Evolutionary conservation across 2,888 invertebrate genomes (phyloP).

Genomic region (Sinopyrophorus schimmeli): DNA sequence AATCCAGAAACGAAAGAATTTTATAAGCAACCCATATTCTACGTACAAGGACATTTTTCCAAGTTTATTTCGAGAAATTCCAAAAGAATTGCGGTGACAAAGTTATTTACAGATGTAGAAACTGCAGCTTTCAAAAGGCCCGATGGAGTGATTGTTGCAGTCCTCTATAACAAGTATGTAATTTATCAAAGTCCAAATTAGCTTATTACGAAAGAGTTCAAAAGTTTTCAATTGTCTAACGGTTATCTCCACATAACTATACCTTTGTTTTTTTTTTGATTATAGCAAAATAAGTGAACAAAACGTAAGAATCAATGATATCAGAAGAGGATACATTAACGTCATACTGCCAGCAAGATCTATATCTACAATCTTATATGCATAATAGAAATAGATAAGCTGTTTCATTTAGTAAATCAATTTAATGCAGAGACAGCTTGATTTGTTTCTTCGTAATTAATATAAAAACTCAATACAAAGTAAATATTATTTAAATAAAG

Average conservation of each 20-base stretch:
- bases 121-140: conserved; percentile 60
- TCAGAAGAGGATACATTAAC: background rate
- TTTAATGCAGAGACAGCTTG: too few species aligned
- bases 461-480: too few species aligned
- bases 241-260: too few species aligned
- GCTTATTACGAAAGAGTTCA: too few species aligned
- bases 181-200: too few species aligned
- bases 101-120: conserved; percentile 46
- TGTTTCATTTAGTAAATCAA: too few species aligned
- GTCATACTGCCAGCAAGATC: conserved; percentile 4
- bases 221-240: too few species aligned
- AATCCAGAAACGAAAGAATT: conserved; percentile 68
- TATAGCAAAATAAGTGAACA: background rate
- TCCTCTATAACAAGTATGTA: conserved; percentile 60
- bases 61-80: conserved; percentile 70
- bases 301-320: conserved; percentile 2
- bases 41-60: conserved; percentile 78
- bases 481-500: too few species aligned
- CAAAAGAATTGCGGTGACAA: conserved; percentile 43
- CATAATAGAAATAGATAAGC: too few species aligned
- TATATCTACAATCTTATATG: conserved; percentile 3
- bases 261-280: too few species aligned
- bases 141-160: conserved; percentile 56
- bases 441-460: too few species aligned
- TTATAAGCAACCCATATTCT: conserved; percentile 88